Percentiles rank a stretch among this genome's conserved stretches.
These are phyloP conservation scores for Cynodonichthys magdalenae DNA, from an alignment of 2,797 vertebrate species.

Conservation along the genomic window DNA sequence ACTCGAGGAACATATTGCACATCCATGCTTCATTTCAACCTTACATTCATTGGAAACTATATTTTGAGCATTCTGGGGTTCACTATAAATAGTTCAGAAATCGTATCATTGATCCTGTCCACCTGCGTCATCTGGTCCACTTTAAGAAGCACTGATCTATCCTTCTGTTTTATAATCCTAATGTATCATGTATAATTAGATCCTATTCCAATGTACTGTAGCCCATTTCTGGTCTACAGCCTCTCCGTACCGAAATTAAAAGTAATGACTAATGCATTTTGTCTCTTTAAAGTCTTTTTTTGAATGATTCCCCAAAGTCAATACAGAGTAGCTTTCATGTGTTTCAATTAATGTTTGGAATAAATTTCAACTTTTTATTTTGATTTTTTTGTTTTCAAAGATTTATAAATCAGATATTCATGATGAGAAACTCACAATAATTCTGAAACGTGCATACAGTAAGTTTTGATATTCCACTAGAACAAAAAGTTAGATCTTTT, in stretches of 20 bases:
- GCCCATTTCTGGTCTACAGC: background rate
- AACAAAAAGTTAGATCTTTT: slow-evolving; percentile 10
- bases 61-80: background rate
- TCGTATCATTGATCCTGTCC: background rate
- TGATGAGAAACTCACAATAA: background rate
- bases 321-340: background rate
- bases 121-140: background rate
- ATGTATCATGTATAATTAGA: background rate
- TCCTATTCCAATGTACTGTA: background rate
- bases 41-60: background rate
- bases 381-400: background rate
- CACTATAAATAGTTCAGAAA: background rate
- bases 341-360: background rate
- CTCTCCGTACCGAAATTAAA: background rate
- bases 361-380: background rate
- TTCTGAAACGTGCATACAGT: slow-evolving; percentile 9
- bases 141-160: slow-evolving; percentile 2
- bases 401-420: slow-evolving; percentile 4
- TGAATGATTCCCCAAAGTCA: slow-evolving; percentile 10
- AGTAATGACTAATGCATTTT: background rate
- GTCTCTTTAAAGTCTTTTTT: background rate
- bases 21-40: background rate
- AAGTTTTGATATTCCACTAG: background rate
- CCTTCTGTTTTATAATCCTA: background rate
- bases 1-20: background rate